Evolutionary conservation across 2,797 vertebrate species (phyloP).

Genomic region (Cossypha caffra): DNA sequence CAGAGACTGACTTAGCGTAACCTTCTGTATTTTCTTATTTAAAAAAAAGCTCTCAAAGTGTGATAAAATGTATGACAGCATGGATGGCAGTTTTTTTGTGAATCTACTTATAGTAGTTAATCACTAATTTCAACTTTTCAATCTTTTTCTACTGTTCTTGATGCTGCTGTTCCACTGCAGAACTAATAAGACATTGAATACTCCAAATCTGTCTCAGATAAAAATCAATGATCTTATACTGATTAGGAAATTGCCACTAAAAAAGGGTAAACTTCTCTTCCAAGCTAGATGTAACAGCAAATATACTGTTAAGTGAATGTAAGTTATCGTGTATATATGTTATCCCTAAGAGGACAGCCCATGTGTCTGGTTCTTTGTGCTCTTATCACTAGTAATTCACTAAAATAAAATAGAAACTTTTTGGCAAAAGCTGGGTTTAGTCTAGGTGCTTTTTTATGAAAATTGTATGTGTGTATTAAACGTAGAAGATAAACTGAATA

Average conservation of each 20-base stretch:
- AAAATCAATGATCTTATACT: not conserved
- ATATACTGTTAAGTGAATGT: not conserved
- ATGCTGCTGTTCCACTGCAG: not conserved
- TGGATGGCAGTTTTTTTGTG: not conserved
- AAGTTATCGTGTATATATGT: not conserved
- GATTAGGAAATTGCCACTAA: not conserved
- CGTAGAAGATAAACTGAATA: not conserved
- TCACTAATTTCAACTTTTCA: not conserved
- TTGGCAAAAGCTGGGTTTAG: not conserved
- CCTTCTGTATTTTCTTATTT: not conserved
- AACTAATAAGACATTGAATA: not conserved
- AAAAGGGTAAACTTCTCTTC: not conserved
- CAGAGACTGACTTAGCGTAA: not conserved
- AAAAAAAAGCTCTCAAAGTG: not conserved
- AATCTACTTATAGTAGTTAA: not conserved
- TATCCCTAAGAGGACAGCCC: not conserved
- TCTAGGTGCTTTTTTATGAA: not conserved
- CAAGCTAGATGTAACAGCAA: not conserved
- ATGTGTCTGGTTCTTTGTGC: not conserved
- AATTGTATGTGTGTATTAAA: accelerated
- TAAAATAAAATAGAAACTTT: not conserved
- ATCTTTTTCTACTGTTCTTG: not conserved
- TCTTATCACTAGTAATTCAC: not conserved
- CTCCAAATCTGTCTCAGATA: not conserved
- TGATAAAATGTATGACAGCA: not conserved